These are phyloP conservation scores for Asteroscopus sphinx DNA, from an alignment of 2,888 invertebrate genomes.

Conservation along the genomic window DNA sequence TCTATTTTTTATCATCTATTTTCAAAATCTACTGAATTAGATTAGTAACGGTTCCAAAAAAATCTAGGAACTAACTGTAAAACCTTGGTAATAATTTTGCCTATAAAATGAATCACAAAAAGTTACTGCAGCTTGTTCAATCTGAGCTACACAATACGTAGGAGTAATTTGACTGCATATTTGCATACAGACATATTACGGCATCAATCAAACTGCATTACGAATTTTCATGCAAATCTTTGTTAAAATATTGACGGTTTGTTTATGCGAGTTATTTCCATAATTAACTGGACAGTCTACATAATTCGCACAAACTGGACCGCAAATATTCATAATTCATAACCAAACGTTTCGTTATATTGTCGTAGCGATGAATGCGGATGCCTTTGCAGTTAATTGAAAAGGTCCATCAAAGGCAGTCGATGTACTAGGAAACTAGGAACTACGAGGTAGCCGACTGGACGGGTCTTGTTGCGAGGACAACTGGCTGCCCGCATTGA, in stretches of 20 bases:
- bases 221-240: constrained; percentile 62
- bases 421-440: constrained; percentile 16
- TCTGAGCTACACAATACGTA: constrained; percentile 3
- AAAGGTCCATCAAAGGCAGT: constrained; percentile 42
- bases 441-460: constrained; percentile 53
- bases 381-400: constrained; percentile 39
- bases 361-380: constrained; percentile 38
- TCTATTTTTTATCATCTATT: constrained; percentile 8
- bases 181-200: constrained; percentile 33
- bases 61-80: constrained; percentile 18
- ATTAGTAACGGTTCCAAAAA: constrained; percentile 37
- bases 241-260: constrained; percentile 57
- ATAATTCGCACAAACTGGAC: constrained; percentile 47
- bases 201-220: constrained; percentile 40
- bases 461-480: constrained; percentile 58
- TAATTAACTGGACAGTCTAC: constrained; percentile 52
- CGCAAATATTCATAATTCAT: constrained; percentile 38
- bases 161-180: constrained; percentile 11
- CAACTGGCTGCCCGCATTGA: constrained; percentile 58
- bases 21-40: constrained; percentile 27
- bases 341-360: constrained; percentile 36
- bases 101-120: constrained; percentile 5
- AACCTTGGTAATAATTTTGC: constrained; percentile 8
- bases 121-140: neutral
- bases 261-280: constrained; percentile 57